Evolutionary conservation across 2,113 vertebrate genomes (phyloP), one percentile per base, ranked within the genome.

Genomic region (Gobio gobio): DNA sequence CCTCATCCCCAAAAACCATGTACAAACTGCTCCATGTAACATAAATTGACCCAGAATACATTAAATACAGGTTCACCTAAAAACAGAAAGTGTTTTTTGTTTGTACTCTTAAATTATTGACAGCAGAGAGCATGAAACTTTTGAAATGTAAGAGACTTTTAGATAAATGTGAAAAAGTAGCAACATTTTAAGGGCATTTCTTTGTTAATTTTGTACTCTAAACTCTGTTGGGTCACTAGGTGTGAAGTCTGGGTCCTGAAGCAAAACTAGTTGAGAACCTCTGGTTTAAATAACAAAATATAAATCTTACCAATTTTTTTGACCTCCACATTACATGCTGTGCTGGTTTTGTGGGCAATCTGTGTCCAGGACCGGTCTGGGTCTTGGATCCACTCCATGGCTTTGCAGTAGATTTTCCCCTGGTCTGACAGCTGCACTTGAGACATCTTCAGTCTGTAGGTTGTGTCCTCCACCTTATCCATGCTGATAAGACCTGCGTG

Each of bases 301-400:
- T 2, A 33, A 49, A 56, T 84, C 89, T 89, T 18, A 94, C 95
- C 93, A 90, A 83, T 89, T 49, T 85, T 58, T 85, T 87, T 92
- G 81, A 95, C 89, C 10, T 78, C 85, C 54, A 95, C 68, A 0
- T n/a, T 10, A 5, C 78, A 87, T 24, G 82, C 22, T 68, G 82
- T 54, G 5, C 95, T 92, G 24, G 86, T 79, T 85, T 94, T 97
- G 86, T 73, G 78, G 1, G 93, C 80, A 63, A 99, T 96, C 5
- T 80, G 74, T 85, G 94, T 94, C 97, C 98, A 99, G 0, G 89
- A 95, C 58, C 89, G 78, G 82, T 97, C 96, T 0, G 96, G 96
- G 83, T 99, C 97, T 91, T 97, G 95, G 73, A 98, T 97, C 97
- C 97, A 98, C 83, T 99, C 97, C 0, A 89, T 86, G 3, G 94